phyloP scores from a whole-genome alignment of 2,113 vertebrate genomes.

The Nyctereutes procyonoides region DNA sequence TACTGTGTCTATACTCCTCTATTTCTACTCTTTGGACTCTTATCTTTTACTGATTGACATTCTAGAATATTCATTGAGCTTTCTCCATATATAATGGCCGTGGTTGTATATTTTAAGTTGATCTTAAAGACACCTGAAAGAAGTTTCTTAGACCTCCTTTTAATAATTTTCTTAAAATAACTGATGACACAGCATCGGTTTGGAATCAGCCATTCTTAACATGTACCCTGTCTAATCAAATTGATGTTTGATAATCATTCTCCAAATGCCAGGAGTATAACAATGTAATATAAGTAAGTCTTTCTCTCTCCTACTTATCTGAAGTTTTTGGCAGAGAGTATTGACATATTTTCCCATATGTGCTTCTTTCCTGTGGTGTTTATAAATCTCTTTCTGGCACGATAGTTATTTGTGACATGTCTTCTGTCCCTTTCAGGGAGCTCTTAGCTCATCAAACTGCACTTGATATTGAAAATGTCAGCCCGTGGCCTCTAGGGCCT shows the following conservation, averaged over 20 bases:
- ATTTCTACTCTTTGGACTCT: not conserved
- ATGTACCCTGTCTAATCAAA: not conserved
- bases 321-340: not conserved
- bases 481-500: not conserved
- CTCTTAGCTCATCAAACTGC: not conserved
- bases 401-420: not conserved
- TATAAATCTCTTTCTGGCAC: not conserved
- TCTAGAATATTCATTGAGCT: not conserved
- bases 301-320: not conserved
- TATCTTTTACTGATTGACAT: not conserved
- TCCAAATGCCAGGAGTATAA: not conserved
- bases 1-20: not conserved
- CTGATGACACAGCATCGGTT: not conserved
- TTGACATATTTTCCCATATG: not conserved
- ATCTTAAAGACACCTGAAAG: constrained; percentile 14
- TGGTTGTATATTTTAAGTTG: not conserved
- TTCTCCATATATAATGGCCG: not conserved
- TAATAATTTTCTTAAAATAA: constrained; percentile 26
- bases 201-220: not conserved
- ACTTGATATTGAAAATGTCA: not conserved
- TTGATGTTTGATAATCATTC: not conserved
- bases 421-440: not conserved
- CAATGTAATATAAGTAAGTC: not conserved
- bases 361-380: not conserved
- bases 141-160: not conserved